A percentile compares a stretch with the other conserved stretches of the same genome.
Evolutionary conservation across 2,888 invertebrate genomes (phyloP).

Genomic region (Drosophila picticornis): DNA sequence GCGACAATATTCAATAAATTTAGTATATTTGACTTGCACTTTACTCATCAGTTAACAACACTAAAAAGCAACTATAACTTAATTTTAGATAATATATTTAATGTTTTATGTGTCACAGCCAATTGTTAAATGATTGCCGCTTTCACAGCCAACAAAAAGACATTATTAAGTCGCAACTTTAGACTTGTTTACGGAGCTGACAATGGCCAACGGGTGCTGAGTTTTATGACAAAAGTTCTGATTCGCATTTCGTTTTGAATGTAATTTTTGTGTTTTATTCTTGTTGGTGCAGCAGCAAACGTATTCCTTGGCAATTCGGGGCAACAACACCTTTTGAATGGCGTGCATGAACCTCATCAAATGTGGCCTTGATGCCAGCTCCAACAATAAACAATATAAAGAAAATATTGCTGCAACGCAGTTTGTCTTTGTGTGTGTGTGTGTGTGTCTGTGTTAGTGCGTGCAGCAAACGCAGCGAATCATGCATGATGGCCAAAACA

Average conservation of each 20-base stretch:
- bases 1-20: background rate
- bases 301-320: constrained; percentile 15
- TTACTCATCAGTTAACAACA: background rate
- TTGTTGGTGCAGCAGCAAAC: background rate
- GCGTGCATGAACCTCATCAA: constrained; percentile 47
- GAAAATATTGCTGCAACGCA: constrained; percentile 6
- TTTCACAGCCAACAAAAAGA: constrained; percentile 48
- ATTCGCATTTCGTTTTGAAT: constrained; percentile 42
- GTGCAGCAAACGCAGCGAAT: constrained; percentile 17
- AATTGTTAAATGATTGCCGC: constrained; percentile 39
- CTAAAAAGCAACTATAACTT: background rate
- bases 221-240: constrained; percentile 64
- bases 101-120: background rate
- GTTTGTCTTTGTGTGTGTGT: background rate
- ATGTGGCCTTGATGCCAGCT: constrained; percentile 63
- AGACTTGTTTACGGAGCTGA: constrained; percentile 52
- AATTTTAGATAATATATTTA: background rate
- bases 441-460: background rate
- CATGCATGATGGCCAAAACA: constrained; percentile 46
- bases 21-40: background rate
- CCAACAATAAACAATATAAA: constrained; percentile 43
- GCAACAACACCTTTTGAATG: constrained; percentile 30
- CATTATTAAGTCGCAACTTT: constrained; percentile 40
- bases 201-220: constrained; percentile 34
- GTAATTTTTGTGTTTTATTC: background rate